Base-by-base conservation (phyloP, 1,140 invertebrate species). In the Cotesia typhae region DNA sequence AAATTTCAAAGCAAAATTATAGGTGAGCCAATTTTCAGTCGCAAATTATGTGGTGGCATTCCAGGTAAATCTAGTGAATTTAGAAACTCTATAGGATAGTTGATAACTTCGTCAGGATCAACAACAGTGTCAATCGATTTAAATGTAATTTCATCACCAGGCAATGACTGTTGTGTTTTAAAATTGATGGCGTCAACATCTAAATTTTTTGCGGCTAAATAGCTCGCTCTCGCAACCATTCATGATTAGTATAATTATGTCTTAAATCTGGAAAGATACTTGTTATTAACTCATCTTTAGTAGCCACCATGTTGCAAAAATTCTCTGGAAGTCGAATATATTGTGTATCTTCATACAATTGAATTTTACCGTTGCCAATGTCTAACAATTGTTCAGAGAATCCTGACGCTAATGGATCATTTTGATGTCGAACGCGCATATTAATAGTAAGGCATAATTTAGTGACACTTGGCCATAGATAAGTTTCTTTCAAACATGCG, bases 1-100 rank as follows among this genome's bases (percentile, higher is more conserved):
- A 84, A 77, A 79, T 88, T 88, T 74, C 84, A 79, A 6, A 84
- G 68, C 55, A 87, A 47, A 35, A 88, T 87, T 17, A 89, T 82
- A 47, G 79, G 79, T 7, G 77, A 75, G 57, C 84, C 82, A 74
- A 86, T 75, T 79, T 87, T 88, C 71, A 88, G 77, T 77, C 74
- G 70, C 64, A 84, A 72, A 79, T 78, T 80, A 69, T 87, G 81
- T 66, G 80, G 79, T 77, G 82, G 83, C 61, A 88, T 52, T n/a
- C 81, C 82, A 20, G 84, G 77, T 67, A 82, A 74, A 75, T 86
- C 80, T 37, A 86, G 76, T n/a, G 80, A 84, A 51, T 28, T 28
- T 1, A 28, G 2, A 51, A 51, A 9, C 2, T 12, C 47, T 2
- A 7, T 2, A 2, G 47, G 28, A 28, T 28, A 28, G 28, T 28